Base-by-base conservation (phyloP, 1,140 invertebrate genomes). In the Solen grandis region DNA sequence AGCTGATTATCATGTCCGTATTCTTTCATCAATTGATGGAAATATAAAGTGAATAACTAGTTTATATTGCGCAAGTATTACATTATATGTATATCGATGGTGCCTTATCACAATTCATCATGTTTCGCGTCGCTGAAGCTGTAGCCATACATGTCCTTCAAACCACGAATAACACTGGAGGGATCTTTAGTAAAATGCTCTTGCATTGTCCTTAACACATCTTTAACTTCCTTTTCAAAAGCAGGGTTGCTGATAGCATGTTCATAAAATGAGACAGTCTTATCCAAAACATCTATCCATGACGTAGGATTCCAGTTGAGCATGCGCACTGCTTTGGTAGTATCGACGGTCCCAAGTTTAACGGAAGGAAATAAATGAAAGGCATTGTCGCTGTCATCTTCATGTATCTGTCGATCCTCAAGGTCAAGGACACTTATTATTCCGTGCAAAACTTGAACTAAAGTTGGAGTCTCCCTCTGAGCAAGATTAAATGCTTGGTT, bases 341-440 rank as follows among this genome's bases (percentile, higher is more conserved):
- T 91, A 69, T 92, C 88, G 0, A 93, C 78, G 13, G 90, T 85
- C 2, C 93, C 93, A 54, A 86, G 74, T n/a, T 81, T 88, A 0
- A 93, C 93, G 5, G 93, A 93, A 0, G 93, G 93, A 78, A 91
- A 93, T 1, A 93, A 70, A 60, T 90, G 87, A 31, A 92, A 88
- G 5, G 88, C 60, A 14, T 87, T 82, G 2, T 55, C 41, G 5
- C 84, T 85, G 25, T 87, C 78, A 63, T 90, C 85, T 36, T 83
- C 81, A 60, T 81, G 46, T 16, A 90, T 87, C 8, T 84, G 35
- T 0, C 86, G 63, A 25, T 88, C 66, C 1, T 85, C 84, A n/a
- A 90, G 59, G 35, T 85, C 85, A n/a, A 89, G 68, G 25, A 55
- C 65, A 25, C 68, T 54, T 70, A 85, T 88, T 13, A 93, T 90